These are phyloP conservation scores for Mustelus asterias DNA, from an alignment of 2,113 vertebrate species.

Conservation along the genomic window DNA sequence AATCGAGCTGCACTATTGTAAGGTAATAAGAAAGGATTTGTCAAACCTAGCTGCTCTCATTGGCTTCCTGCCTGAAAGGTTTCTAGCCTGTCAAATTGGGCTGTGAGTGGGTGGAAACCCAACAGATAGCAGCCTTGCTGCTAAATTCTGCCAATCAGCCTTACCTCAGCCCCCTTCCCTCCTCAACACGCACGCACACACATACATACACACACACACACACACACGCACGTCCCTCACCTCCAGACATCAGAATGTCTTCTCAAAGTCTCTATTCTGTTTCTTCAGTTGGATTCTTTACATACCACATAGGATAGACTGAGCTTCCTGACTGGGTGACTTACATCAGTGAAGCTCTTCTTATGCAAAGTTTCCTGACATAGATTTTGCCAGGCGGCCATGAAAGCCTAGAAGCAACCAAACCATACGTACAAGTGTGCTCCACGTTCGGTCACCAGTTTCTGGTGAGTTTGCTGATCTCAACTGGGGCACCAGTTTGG, in stretches of 20 bases:
- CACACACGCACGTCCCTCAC: no score
- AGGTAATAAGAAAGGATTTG: background rate
- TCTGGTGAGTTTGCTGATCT: background rate
- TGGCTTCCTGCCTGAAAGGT: background rate
- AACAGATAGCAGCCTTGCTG: background rate
- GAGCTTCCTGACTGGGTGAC: background rate
- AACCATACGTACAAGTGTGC: background rate
- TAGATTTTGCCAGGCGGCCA: background rate
- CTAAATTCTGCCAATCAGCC: background rate
- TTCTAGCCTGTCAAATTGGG: no score
- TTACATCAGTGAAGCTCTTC: background rate
- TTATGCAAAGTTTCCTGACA: background rate
- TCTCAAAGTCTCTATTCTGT: background rate
- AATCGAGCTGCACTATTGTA: conserved; percentile 41
- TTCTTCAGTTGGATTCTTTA: background rate
- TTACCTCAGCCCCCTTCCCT: background rate
- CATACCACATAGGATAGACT: background rate
- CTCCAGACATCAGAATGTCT: background rate
- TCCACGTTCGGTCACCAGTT: background rate
- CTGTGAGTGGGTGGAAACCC: background rate
- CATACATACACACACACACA: no score
- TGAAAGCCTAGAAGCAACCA: background rate
- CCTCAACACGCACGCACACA: no score
- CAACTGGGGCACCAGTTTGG: background rate
- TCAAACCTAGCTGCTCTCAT: background rate